Percentiles rank a stretch among this genome's conserved stretches.
Conservation (phyloP, 2,888 invertebrate species). For the Morpho helenor region DNA sequence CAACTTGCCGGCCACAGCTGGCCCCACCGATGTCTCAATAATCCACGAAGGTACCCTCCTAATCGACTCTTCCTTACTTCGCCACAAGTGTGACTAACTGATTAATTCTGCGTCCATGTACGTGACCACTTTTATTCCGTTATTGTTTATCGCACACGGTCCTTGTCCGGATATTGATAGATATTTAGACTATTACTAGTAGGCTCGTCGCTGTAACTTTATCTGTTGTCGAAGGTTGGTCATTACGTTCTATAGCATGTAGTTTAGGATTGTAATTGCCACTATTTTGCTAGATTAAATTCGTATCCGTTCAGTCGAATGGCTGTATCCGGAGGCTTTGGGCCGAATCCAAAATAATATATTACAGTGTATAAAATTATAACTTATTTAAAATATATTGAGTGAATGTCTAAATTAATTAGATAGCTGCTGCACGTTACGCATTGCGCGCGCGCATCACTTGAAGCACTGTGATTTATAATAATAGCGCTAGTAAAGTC, state of each 20-base stretch:
- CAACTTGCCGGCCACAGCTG: slow-evolving; percentile 71
- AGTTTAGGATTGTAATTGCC: slow-evolving; percentile 67
- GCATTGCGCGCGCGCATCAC: slow-evolving; percentile 39
- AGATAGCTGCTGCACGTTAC: slow-evolving; percentile 41
- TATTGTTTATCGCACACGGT: slow-evolving; percentile 69
- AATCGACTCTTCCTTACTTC: slow-evolving; percentile 75
- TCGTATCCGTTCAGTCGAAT: slow-evolving; percentile 53
- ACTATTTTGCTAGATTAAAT: slow-evolving; percentile 66
- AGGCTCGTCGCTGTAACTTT: slow-evolving; percentile 46
- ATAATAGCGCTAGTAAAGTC: slow-evolving; percentile 34
- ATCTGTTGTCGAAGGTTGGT: slow-evolving; percentile 60
- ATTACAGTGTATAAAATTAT: slow-evolving; percentile 5
- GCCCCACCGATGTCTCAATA: slow-evolving; percentile 75
- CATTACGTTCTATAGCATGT: slow-evolving; percentile 54
- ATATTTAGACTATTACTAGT: slow-evolving; percentile 68
- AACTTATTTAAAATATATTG: slow-evolving; percentile 11
- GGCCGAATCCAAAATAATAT: slow-evolving; percentile 39
- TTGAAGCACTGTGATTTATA: slow-evolving; percentile 48
- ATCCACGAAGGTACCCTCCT: slow-evolving; percentile 73
- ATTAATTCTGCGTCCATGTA: slow-evolving; percentile 70
- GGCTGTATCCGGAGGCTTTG: slow-evolving; percentile 37
- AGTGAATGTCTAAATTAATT: slow-evolving; percentile 37
- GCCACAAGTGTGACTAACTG: slow-evolving; percentile 78
- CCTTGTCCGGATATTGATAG: slow-evolving; percentile 60
- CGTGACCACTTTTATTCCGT: slow-evolving; percentile 61